Evolutionary conservation across 2,888 invertebrate species (phyloP).

Genomic region (Suillia variegata): DNA sequence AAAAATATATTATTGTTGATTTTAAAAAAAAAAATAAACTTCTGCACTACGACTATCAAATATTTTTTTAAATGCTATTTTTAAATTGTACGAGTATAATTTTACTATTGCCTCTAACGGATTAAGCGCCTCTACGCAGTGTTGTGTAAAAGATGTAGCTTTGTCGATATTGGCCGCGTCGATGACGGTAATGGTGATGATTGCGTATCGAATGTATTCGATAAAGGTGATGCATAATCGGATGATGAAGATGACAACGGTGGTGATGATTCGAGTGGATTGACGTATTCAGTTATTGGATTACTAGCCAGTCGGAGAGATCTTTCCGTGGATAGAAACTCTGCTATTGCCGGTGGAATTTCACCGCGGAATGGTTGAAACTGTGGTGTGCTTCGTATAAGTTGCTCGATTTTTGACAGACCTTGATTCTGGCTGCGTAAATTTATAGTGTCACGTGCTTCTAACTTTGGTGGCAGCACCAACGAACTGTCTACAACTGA

Average conservation of each 20-base stretch:
- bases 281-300: conserved; percentile 37
- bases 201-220: conserved; percentile 11
- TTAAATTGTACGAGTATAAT: background rate
- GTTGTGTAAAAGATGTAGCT: conserved; percentile 44
- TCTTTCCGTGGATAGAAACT: conserved; percentile 56
- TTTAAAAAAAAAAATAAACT: no score
- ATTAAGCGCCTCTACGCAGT: conserved; percentile 33
- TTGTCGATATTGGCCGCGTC: conserved; percentile 49
- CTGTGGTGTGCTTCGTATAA: conserved; percentile 72
- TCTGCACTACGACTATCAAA: background rate
- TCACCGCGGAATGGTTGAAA: conserved; percentile 77
- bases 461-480: conserved; percentile 62
- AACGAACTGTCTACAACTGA: conserved; percentile 70
- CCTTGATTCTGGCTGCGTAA: conserved; percentile 43
- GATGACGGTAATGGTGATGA: conserved; percentile 34
- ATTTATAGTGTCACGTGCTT: conserved; percentile 38
- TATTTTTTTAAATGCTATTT: background rate
- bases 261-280: conserved; percentile 15
- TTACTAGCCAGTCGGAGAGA: conserved; percentile 51
- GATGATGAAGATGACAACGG: conserved; percentile 29
- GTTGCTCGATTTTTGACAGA: conserved; percentile 65
- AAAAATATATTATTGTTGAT: no score
- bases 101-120: conserved; percentile 31
- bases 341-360: conserved; percentile 68
- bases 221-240: conserved; percentile 10